Evolutionary conservation across 2,888 invertebrate species (phyloP), one percentile per base, ranked within the genome.

Genomic region (Latheticus oryzae): DNA sequence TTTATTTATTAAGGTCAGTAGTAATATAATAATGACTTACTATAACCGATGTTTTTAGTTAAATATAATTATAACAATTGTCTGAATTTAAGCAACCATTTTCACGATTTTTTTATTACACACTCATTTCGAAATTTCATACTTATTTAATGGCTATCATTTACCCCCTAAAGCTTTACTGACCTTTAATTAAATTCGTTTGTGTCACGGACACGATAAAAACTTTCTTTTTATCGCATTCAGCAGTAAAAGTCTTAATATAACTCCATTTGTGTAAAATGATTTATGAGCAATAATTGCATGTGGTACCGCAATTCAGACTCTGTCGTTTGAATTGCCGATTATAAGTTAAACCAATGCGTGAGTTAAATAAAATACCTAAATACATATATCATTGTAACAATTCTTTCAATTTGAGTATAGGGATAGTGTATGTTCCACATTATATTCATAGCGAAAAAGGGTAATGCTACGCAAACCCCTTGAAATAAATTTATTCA

Each of bases 221-320:
- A 55, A 47, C 32, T 52, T 47, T 42, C 30, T 26, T 53, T 58
- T 58, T 58, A 58, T 58, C 48, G 30, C 38, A 28, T 33, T 30
- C 40, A 48, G 40, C 42, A 58, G 71, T 71, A 71, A 73, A 73
- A 68, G 71, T 73, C 73, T 68, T 69, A 71, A 72, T 74, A 73
- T 70, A 72, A 72, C 71, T 74, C 72, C 73, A 74, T 76, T 74
- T 73, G 66, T 67, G 72, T 58, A 64, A 58, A 58, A 60, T 76
- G 75, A 76, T 76, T 75, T 76, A 76, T 69, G 70, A 67, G 60
- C 67, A 66, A 67, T 75, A 74, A 75, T 76, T 75, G 75, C 75
- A 73, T 75, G 74, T 73, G 74, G 68, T 68, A 70, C 67, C 69
- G 70, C 73, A 72, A 73, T 74, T 73, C 74, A 70, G 67, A 64